phyloP scores from a whole-genome alignment of 1,140 invertebrate genomes.

The Penaeus japonicus region DNA sequence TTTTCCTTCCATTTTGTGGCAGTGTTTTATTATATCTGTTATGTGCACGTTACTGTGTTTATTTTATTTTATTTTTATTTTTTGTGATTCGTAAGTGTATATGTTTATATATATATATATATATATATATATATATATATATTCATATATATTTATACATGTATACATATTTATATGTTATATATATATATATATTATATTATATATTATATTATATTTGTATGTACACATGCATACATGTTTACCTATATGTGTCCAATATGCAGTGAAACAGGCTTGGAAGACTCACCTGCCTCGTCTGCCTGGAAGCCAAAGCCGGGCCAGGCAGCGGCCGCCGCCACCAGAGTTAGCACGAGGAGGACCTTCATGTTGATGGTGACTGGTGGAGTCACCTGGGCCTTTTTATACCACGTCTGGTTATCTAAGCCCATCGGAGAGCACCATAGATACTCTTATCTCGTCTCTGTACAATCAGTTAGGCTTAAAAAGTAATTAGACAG shows the following conservation, averaged over 20 bases:
- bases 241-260: neutral
- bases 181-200: neutral
- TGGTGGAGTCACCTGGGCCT: constrained; percentile 88
- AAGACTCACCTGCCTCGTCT: neutral
- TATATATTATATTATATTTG: neutral
- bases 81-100: too few species aligned
- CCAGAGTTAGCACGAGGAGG: constrained; percentile 76
- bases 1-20: too few species aligned
- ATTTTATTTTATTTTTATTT: too few species aligned
- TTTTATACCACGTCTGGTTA: constrained; percentile 71
- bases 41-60: too few species aligned
- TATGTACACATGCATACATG: neutral
- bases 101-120: too few species aligned
- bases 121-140: too few species aligned
- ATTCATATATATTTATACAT: constrained; percentile 12
- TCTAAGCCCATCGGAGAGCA: neutral
- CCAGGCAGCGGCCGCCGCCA: constrained; percentile 77
- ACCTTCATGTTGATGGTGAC: constrained; percentile 96
- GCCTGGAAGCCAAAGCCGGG: constrained; percentile 60
- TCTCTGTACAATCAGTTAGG: neutral
- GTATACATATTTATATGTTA: neutral
- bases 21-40: too few species aligned
- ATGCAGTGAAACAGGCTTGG: neutral
- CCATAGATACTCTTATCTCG: neutral
- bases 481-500: too few species aligned